phyloP scores from a whole-genome alignment of 2,888 invertebrate genomes.

The Sycophila texana region DNA sequence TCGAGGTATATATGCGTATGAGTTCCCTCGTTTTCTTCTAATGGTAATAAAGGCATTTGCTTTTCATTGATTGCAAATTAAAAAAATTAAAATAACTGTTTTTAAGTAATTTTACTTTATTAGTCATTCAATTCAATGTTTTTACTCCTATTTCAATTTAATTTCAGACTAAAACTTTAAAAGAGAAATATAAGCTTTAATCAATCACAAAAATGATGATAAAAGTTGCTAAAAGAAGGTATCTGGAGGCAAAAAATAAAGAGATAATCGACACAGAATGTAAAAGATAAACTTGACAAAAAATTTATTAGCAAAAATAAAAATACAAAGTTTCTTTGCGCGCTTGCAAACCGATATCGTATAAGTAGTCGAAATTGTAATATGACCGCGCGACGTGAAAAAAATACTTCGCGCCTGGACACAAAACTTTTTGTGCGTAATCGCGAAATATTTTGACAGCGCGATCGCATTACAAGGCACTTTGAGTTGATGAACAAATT shows the following conservation, averaged over 20 bases:
- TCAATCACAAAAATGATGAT: background rate
- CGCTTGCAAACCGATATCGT: constrained; percentile 7
- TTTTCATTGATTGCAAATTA: too few species aligned
- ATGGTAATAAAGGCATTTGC: too few species aligned
- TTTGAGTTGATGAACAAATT: too few species aligned
- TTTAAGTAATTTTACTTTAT: background rate
- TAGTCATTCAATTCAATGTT: too few species aligned
- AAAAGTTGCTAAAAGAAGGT: background rate
- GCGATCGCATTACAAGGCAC: too few species aligned
- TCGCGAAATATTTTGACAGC: too few species aligned
- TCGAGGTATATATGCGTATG: background rate
- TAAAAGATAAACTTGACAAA: constrained; percentile 33
- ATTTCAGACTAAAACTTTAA: background rate
- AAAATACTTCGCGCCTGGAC: background rate
- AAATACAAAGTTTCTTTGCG: constrained; percentile 45
- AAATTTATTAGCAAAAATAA: constrained; percentile 56
- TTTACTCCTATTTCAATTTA: background rate
- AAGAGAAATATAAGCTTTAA: too few species aligned
- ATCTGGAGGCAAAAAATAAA: too few species aligned
- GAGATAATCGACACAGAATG: background rate
- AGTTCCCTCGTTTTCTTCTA: too few species aligned
- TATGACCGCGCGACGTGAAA: background rate
- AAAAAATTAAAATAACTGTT: too few species aligned
- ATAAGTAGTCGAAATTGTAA: constrained; percentile 9
- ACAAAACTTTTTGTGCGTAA: too few species aligned